Evolutionary conservation across 2,113 vertebrate species (phyloP).

Genomic region (Ursus arctos): DNA sequence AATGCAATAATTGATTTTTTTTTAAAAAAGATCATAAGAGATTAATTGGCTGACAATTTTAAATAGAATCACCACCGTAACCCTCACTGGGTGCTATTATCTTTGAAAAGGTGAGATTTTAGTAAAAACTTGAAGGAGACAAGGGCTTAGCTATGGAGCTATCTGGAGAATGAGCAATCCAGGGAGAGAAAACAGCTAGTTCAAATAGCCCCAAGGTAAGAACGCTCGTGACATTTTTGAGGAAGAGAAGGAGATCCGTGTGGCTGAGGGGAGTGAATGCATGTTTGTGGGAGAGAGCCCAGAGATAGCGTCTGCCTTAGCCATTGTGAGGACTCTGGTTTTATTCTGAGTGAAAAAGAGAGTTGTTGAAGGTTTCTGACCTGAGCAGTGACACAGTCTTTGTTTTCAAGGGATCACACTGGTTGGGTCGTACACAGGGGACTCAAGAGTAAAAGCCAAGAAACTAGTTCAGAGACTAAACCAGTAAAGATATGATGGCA

Average conservation of each 20-base stretch:
- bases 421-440: fast-evolving
- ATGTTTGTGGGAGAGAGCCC: background rate
- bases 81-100: background rate
- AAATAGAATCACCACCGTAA: background rate
- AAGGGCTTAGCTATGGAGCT: background rate
- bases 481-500: background rate
- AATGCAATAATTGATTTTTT: background rate
- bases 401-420: background rate
- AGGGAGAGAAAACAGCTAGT: background rate
- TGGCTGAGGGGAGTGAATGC: background rate
- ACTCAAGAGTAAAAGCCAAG: background rate
- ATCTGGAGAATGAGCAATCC: background rate
- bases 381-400: background rate
- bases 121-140: background rate
- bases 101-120: constrained; percentile 6
- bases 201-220: background rate
- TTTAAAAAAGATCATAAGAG: background rate
- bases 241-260: background rate
- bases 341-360: background rate
- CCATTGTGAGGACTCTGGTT: background rate
- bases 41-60: background rate
- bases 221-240: background rate
- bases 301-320: background rate
- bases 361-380: background rate
- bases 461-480: background rate